Percentiles rank a stretch among this genome's conserved stretches.
Evolutionary conservation across 1,140 invertebrate genomes (phyloP).

Genomic region (Lysiphlebus fabarum): DNA sequence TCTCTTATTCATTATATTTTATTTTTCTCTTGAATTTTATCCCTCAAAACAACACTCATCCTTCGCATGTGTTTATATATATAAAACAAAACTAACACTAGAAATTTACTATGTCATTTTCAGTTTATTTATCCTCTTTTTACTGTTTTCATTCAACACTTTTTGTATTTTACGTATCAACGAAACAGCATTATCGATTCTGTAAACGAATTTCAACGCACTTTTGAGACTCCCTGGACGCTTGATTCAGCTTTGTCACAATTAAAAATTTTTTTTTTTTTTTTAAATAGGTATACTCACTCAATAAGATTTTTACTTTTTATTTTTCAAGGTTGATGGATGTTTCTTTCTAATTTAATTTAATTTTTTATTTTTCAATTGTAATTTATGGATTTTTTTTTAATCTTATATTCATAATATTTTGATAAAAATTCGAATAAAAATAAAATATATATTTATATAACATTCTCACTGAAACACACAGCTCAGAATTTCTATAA

Average conservation of each 20-base stretch:
- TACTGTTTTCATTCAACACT: background rate
- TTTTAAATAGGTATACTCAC: background rate
- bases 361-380: no score
- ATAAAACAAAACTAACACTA: no score
- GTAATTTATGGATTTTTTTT: no score
- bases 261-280: constrained; percentile 6
- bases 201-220: constrained; percentile 27
- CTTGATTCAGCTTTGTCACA: constrained; percentile 21
- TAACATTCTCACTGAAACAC: no score
- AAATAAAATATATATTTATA: no score
- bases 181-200: constrained; percentile 22
- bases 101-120: constrained; percentile 6
- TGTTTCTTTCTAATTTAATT: no score
- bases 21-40: constrained; percentile 1
- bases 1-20: constrained; percentile 15
- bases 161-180: constrained; percentile 2
- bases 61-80: no score
- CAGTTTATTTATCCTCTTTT: constrained; percentile 14
- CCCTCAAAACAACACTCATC: background rate
- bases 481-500: no score
- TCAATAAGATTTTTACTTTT: no score
- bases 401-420: no score
- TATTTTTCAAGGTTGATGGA: no score
- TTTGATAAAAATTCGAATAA: no score
- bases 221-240: constrained; percentile 14